phyloP scores from a whole-genome alignment of 1,140 invertebrate genomes.

The Medauroidea extradentata region DNA sequence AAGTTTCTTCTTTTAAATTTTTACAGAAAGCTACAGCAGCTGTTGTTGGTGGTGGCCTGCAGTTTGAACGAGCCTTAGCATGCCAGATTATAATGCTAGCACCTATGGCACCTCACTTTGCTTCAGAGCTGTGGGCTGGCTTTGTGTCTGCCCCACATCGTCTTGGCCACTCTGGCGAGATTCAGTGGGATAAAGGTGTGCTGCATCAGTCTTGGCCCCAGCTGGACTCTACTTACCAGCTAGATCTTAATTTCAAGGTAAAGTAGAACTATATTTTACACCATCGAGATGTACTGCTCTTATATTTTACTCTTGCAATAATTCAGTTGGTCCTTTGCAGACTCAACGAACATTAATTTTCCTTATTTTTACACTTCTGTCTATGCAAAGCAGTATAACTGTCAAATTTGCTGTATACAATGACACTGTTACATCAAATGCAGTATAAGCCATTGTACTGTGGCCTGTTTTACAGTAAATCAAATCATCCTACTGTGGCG shows the following conservation, averaged over 20 bases:
- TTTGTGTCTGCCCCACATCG: constrained; percentile 58
- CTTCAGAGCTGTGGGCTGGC: constrained; percentile 83
- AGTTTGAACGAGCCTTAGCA: constrained; percentile 75
- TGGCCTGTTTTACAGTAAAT: too few relatives aligned
- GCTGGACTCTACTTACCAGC: constrained; percentile 63
- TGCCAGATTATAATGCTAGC: constrained; percentile 77
- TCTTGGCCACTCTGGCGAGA: constrained; percentile 43
- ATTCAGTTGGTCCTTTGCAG: too few relatives aligned
- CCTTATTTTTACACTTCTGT: too few relatives aligned
- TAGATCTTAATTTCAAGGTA: constrained; percentile 61
- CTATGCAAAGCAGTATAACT: too few relatives aligned
- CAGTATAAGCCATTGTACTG: too few relatives aligned
- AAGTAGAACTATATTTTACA: constrained; percentile 25
- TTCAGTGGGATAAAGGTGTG: constrained; percentile 60
- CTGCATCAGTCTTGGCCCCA: constrained; percentile 75
- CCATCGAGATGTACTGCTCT: too few relatives aligned
- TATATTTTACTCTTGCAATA: too few relatives aligned
- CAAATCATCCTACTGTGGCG: too few relatives aligned
- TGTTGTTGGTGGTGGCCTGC: constrained; percentile 58
- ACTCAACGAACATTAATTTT: too few relatives aligned
- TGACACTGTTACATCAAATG: too few relatives aligned
- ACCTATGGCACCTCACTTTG: constrained; percentile 84
- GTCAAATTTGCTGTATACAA: too few relatives aligned
- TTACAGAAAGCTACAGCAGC: constrained; percentile 50
- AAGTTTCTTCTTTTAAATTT: too few relatives aligned